These are phyloP conservation scores for Chrysina gloriosa DNA, from an alignment of 2,888 invertebrate genomes.

Conservation along the genomic window DNA sequence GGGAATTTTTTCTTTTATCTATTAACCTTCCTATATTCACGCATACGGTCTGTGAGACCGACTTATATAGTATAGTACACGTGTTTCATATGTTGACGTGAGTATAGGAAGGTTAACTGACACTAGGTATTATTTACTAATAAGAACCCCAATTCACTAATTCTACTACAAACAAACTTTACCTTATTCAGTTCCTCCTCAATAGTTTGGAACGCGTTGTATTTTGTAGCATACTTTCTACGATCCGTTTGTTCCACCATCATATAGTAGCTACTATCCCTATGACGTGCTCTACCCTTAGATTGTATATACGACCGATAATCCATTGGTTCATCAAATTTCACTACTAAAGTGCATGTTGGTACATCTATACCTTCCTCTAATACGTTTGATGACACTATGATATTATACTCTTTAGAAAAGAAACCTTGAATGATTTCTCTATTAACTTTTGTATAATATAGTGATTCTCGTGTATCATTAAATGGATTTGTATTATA, in stretches of 20 bases:
- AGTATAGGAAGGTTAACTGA: too few relatives aligned
- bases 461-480: slow-evolving; percentile 68
- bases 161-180: too few relatives aligned
- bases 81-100: too few relatives aligned
- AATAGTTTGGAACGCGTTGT: slow-evolving; percentile 61
- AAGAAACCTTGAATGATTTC: slow-evolving; percentile 70
- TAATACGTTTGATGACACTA: slow-evolving; percentile 82
- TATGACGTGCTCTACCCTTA: slow-evolving; percentile 86
- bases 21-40: too few relatives aligned
- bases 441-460: slow-evolving; percentile 67
- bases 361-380: slow-evolving; percentile 93
- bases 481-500: slow-evolving; percentile 70
- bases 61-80: too few relatives aligned
- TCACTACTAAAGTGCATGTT: slow-evolving; percentile 82
- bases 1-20: too few relatives aligned
- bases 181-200: slow-evolving; percentile 69
- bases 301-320: slow-evolving; percentile 90
- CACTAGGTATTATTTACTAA: too few relatives aligned
- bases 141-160: too few relatives aligned
- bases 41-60: too few relatives aligned
- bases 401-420: slow-evolving; percentile 71
- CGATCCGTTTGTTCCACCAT: slow-evolving; percentile 64
- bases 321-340: slow-evolving; percentile 77
- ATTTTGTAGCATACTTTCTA: slow-evolving; percentile 58
- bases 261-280: slow-evolving; percentile 71